Conservation (phyloP, 2,797 vertebrate species). For the Poecilia gillii region DNA sequence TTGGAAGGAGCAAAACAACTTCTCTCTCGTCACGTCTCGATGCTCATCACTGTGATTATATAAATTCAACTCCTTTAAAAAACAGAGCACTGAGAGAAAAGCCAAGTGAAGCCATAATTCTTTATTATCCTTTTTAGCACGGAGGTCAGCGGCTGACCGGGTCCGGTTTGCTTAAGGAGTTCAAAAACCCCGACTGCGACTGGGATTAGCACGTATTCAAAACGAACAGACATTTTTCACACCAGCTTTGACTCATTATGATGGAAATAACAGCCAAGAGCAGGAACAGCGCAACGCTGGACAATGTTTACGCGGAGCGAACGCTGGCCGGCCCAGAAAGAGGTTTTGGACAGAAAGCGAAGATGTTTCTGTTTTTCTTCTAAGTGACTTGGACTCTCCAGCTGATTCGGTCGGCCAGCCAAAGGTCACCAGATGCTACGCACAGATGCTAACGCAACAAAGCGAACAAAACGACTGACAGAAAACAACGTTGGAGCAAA, state of each 20-base stretch:
- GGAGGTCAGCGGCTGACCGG: slow-evolving; percentile 44
- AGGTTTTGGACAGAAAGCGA: slow-evolving; percentile 44
- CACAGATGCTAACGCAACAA: not conserved
- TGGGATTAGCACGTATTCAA: slow-evolving; percentile 23
- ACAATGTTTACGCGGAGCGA: slow-evolving; percentile 32
- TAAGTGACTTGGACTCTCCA: slow-evolving; percentile 29
- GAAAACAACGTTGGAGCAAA: not conserved
- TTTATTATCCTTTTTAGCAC: slow-evolving; percentile 31
- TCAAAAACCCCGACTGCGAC: slow-evolving; percentile 17
- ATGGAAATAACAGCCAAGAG: slow-evolving; percentile 27
- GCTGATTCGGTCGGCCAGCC: slow-evolving; percentile 33
- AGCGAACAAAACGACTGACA: not conserved
- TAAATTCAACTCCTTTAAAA: slow-evolving; percentile 31
- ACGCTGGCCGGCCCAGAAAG: slow-evolving; percentile 28
- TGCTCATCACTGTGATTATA: slow-evolving; percentile 18
- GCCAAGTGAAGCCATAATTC: slow-evolving; percentile 37
- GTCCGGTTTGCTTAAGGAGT: slow-evolving; percentile 18
- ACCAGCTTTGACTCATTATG: slow-evolving; percentile 38
- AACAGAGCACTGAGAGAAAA: slow-evolving; percentile 11
- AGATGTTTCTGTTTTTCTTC: slow-evolving; percentile 49
- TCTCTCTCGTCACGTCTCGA: slow-evolving; percentile 19
- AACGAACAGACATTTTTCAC: slow-evolving; percentile 32
- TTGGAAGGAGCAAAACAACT: slow-evolving; percentile 18
- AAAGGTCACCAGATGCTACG: slow-evolving; percentile 55
- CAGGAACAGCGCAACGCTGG: slow-evolving; percentile 32